Percentiles rank a stretch among this genome's conserved stretches.
Conservation (phyloP, 2,113 vertebrate genomes). For the Vombatus ursinus region DNA sequence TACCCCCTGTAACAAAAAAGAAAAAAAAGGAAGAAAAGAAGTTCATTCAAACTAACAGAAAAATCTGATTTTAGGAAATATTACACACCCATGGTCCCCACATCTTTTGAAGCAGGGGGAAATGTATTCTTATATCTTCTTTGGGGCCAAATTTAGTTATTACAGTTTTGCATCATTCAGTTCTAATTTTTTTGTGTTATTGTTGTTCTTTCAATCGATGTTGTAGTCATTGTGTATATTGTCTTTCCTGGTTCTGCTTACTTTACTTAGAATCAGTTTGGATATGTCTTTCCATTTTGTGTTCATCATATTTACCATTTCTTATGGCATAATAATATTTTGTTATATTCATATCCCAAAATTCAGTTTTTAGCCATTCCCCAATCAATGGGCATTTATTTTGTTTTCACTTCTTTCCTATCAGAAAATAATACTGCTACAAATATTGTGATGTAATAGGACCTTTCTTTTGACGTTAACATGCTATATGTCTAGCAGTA, state of each 20-base stretch:
- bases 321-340: not conserved
- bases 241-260: not conserved
- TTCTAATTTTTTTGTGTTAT: not conserved
- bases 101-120: no score
- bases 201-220: not conserved
- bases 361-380: not conserved
- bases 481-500: not conserved
- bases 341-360: not conserved
- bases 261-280: not conserved
- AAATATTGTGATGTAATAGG: not conserved
- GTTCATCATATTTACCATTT: not conserved
- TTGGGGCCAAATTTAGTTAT: no score
- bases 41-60: no score
- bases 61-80: no score
- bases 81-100: no score
- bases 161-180: not conserved
- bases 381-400: not conserved
- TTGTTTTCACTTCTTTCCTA: not conserved
- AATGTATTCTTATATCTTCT: no score
- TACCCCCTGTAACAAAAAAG: no score
- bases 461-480: not conserved
- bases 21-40: no score
- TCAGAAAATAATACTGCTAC: not conserved
- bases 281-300: not conserved
- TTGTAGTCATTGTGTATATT: not conserved